Evolutionary conservation across 2,113 vertebrate genomes (phyloP).

Genomic region (Sminthopsis crassicaudata): DNA sequence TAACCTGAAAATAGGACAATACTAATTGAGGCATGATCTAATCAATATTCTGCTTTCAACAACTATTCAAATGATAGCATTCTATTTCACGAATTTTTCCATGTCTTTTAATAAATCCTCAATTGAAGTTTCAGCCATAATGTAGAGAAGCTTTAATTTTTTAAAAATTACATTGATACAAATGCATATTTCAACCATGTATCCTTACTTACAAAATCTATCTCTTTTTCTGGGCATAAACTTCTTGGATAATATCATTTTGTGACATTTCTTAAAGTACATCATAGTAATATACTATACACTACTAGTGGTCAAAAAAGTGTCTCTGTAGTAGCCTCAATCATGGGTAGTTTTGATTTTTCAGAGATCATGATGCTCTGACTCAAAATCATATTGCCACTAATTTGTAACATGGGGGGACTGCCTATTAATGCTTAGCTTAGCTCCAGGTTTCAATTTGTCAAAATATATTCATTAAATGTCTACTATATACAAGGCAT

Average conservation of each 20-base stretch:
- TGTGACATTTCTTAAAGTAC: neutral
- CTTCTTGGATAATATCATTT: neutral
- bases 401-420: neutral
- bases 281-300: neutral
- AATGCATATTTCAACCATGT: neutral
- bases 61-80: neutral
- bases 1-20: neutral
- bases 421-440: neutral
- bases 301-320: neutral
- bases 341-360: neutral
- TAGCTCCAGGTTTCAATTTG: neutral
- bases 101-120: neutral
- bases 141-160: neutral
- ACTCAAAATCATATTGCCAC: neutral
- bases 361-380: neutral
- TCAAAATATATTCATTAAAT: neutral
- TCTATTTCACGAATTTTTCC: neutral
- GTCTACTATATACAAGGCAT: neutral
- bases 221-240: neutral
- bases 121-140: neutral
- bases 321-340: neutral
- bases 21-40: neutral
- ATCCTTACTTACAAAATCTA: neutral
- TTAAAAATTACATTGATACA: neutral
- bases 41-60: neutral